These are phyloP conservation scores for Drosophila santomea DNA, from an alignment of 1,140 invertebrate genomes.

Conservation along the genomic window DNA sequence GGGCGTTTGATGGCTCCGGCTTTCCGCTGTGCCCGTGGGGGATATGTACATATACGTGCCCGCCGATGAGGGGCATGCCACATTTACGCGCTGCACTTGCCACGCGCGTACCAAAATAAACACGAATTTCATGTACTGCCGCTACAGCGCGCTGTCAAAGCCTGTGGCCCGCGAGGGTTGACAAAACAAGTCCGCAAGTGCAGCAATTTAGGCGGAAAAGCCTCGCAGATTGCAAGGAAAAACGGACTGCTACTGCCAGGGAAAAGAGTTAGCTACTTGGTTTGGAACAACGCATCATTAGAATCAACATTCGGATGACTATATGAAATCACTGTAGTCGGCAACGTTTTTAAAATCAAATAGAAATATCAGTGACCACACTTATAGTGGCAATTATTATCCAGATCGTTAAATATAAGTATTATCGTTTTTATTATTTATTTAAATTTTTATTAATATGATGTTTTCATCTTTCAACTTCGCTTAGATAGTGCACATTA, in stretches of 20 bases:
- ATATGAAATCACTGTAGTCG: no score
- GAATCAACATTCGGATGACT: no score
- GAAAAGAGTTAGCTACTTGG: neutral
- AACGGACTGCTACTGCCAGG: slow-evolving; percentile 6
- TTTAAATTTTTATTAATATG: neutral
- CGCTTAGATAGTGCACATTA: neutral
- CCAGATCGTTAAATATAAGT: no score
- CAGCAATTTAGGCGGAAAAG: slow-evolving; percentile 58
- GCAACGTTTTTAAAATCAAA: no score
- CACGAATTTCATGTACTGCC: slow-evolving; percentile 35
- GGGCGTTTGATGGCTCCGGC: slow-evolving; percentile 39
- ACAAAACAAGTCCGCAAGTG: slow-evolving; percentile 49
- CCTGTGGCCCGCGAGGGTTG: slow-evolving; percentile 24
- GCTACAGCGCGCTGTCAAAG: slow-evolving; percentile 2
- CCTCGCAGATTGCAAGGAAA: slow-evolving; percentile 3
- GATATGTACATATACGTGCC: slow-evolving; percentile 57
- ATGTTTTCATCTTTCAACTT: neutral
- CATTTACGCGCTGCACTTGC: slow-evolving; percentile 73
- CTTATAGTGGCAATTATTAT: no score
- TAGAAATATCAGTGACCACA: no score
- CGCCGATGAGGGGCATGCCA: slow-evolving; percentile 45
- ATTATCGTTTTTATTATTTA: neutral
- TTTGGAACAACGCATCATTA: no score
- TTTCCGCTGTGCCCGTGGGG: slow-evolving; percentile 25
- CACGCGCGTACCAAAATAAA: slow-evolving; percentile 74